Conservation (phyloP, 2,797 vertebrate species). For the Oreonectes daqikongensis region DNA sequence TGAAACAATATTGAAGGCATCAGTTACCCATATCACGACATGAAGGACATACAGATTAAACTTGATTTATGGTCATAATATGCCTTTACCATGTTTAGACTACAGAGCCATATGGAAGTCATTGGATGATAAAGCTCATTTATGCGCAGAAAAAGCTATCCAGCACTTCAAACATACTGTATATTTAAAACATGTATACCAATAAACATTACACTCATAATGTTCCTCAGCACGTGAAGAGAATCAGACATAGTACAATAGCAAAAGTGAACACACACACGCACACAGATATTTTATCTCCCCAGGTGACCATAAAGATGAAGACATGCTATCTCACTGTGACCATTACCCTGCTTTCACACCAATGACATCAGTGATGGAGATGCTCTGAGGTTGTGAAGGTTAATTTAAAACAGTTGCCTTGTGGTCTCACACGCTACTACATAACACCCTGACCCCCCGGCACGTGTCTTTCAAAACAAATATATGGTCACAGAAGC, state of each 20-base stretch:
- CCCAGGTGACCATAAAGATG: slow-evolving; percentile 23
- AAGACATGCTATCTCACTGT: slow-evolving; percentile 61
- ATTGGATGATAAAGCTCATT: slow-evolving; percentile 4
- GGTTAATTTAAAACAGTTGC: slow-evolving; percentile 67
- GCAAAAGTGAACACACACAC: slow-evolving; percentile 26
- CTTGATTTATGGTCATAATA: slow-evolving; percentile 21
- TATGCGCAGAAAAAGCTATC: slow-evolving; percentile 2
- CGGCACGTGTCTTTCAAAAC: slow-evolving; percentile 57
- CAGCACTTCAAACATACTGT: background rate
- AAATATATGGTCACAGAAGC: slow-evolving; percentile 53
- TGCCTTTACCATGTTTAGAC: slow-evolving; percentile 1
- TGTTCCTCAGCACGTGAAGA: slow-evolving; percentile 62
- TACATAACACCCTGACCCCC: slow-evolving; percentile 53
- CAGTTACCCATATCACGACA: background rate
- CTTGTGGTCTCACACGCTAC: slow-evolving; percentile 22
- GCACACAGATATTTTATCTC: background rate
- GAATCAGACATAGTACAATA: slow-evolving; percentile 55
- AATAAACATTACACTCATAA: slow-evolving; percentile 31
- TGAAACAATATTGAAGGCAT: background rate
- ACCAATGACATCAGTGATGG: slow-evolving; percentile 60
- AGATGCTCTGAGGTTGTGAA: slow-evolving; percentile 61
- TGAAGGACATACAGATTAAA: background rate
- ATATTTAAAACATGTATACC: too few species aligned
- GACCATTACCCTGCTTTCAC: slow-evolving; percentile 54
- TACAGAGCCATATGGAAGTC: slow-evolving; percentile 34